A percentile compares a stretch with the other conserved stretches of the same genome.
phyloP scores from a whole-genome alignment of 2,113 vertebrate genomes.

The Gracilinanus agilis region DNA sequence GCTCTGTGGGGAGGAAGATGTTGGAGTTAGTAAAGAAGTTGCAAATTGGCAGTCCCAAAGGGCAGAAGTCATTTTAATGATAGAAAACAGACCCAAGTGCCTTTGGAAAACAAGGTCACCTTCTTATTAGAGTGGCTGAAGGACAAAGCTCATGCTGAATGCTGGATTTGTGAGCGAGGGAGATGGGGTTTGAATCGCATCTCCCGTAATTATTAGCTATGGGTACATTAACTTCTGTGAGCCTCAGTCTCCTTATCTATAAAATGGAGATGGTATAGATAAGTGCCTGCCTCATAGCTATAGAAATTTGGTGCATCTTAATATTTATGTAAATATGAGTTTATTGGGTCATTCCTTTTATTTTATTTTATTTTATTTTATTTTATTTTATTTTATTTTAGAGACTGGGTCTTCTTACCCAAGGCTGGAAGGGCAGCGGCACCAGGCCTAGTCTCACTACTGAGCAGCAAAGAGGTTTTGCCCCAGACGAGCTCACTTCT shows the following conservation, averaged over 20 bases:
- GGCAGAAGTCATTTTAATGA: background rate
- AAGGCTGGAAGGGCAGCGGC: background rate
- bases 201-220: background rate
- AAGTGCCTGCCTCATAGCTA: background rate
- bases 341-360: background rate
- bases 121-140: background rate
- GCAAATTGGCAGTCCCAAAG: background rate
- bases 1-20: slow-evolving; percentile 79
- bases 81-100: background rate
- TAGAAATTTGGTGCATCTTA: background rate
- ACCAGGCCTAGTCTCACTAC: background rate
- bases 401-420: background rate
- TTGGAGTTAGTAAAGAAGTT: fast-evolving
- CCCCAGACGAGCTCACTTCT: background rate
- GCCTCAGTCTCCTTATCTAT: background rate
- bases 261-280: background rate
- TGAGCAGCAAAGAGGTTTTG: background rate
- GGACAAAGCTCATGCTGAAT: background rate
- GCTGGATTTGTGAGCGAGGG: background rate
- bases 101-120: fast-evolving
- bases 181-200: background rate
- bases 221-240: background rate
- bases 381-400: background rate
- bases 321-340: background rate
- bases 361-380: background rate